A percentile compares a stretch with the other conserved stretches of the same genome.
Conservation (phyloP, 2,888 invertebrate genomes). For the Tryphoninae sp. region DNA sequence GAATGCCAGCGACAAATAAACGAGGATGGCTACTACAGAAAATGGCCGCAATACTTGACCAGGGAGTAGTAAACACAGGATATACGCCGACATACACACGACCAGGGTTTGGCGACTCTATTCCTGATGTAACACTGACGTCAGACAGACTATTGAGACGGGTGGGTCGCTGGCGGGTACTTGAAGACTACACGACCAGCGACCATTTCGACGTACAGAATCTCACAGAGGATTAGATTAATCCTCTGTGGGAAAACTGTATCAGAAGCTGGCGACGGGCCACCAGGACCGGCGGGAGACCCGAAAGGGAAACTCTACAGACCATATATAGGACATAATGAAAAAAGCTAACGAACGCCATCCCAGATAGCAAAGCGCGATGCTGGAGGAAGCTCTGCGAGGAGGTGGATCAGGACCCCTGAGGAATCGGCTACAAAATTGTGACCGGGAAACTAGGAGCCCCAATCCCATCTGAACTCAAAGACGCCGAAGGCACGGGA, state of each 20-base stretch:
- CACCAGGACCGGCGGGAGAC: constrained; percentile 39
- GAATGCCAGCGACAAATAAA: too few species aligned
- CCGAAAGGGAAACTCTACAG: constrained; percentile 49
- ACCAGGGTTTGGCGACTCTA: too few species aligned
- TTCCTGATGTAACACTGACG: too few species aligned
- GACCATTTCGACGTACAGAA: constrained; percentile 6
- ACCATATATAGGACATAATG: not conserved
- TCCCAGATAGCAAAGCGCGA: constrained; percentile 57
- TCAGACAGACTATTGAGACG: too few species aligned
- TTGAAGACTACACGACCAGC: too few species aligned
- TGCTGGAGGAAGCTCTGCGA: constrained; percentile 65
- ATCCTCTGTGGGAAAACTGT: constrained; percentile 59
- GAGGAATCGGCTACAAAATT: constrained; percentile 42
- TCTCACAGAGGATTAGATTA: too few species aligned
- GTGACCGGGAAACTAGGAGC: constrained; percentile 15
- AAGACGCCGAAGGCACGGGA: constrained; percentile 28
- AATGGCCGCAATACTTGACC: too few species aligned
- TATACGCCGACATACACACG: too few species aligned
- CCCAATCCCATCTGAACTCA: constrained; percentile 2
- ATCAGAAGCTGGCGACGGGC: constrained; percentile 48
- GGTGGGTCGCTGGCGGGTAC: too few species aligned
- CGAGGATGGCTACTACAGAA: too few species aligned
- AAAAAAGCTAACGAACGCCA: constrained; percentile 46
- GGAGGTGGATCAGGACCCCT: constrained; percentile 46
- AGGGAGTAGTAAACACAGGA: too few species aligned